Conservation (phyloP, 2,888 invertebrate genomes). For the Dendrolimus houi region DNA sequence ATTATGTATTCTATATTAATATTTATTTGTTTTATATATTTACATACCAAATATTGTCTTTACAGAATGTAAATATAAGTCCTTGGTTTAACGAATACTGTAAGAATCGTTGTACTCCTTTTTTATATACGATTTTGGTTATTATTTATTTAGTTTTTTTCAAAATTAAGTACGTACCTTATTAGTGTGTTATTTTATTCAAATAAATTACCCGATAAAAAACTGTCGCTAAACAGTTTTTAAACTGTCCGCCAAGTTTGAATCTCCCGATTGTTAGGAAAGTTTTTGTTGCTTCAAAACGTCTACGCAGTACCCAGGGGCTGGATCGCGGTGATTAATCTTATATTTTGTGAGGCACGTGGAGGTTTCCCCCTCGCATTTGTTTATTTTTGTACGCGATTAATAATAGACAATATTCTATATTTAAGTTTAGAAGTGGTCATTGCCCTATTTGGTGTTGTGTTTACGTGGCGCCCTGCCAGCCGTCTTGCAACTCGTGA, state of each 20-base stretch:
- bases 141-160: too few species aligned
- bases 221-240: neutral
- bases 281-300: neutral
- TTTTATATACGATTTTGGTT: too few species aligned
- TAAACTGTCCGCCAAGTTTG: neutral
- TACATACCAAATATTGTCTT: too few species aligned
- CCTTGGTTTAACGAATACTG: too few species aligned
- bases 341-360: conserved; percentile 48
- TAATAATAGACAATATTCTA: conserved; percentile 64
- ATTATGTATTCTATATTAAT: too few species aligned
- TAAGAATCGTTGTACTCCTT: too few species aligned
- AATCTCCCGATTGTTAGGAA: neutral
- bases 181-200: too few species aligned
- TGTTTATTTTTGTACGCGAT: conserved; percentile 52
- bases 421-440: conserved; percentile 57
- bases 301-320: conserved; percentile 6
- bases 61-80: too few species aligned
- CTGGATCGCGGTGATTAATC: conserved; percentile 40
- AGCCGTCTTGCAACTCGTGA: conserved; percentile 32
- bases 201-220: neutral
- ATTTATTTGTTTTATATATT: too few species aligned
- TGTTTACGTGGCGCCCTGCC: conserved; percentile 64
- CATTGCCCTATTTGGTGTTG: conserved; percentile 71
- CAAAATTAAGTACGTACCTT: too few species aligned
- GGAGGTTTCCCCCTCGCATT: conserved; percentile 45